These are phyloP conservation scores for Heterodera filipjevi DNA, from an alignment of 2,888 invertebrate genomes.

Conservation along the genomic window DNA sequence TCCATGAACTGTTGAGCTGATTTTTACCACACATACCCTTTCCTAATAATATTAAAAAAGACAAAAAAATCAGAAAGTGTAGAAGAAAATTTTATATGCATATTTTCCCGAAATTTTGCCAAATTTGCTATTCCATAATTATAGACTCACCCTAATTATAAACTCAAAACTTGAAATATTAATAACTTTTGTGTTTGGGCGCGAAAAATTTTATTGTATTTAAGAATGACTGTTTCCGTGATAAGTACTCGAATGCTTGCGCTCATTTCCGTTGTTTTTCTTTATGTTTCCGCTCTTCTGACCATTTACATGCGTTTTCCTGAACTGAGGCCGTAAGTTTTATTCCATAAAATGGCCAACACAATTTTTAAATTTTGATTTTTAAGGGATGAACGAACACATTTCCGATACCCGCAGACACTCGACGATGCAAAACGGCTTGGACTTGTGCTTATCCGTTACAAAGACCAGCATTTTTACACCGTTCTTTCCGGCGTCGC, in stretches of 20 bases:
- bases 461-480: slow-evolving; percentile 88
- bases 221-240: not conserved
- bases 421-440: slow-evolving; percentile 94
- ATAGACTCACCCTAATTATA: no score
- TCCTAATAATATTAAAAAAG: no score
- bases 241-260: slow-evolving; percentile 12
- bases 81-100: no score
- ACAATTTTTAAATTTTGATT: not conserved
- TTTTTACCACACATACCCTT: no score
- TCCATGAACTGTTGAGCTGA: no score
- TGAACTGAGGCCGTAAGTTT: slow-evolving; percentile 45
- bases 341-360: not conserved
- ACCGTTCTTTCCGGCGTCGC: slow-evolving; percentile 89
- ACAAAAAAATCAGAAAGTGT: no score
- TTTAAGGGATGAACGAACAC: slow-evolving; percentile 75
- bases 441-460: slow-evolving; percentile 84
- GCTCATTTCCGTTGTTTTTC: slow-evolving; percentile 33
- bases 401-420: slow-evolving; percentile 86
- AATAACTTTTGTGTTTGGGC: no score
- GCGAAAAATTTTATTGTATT: not conserved
- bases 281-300: slow-evolving; percentile 42
- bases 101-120: no score
- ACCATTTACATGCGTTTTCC: slow-evolving; percentile 53
- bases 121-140: no score
- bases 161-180: no score